These are phyloP conservation scores for Ailuropoda melanoleuca DNA, from an alignment of 2,113 vertebrate species.

Conservation along the genomic window DNA sequence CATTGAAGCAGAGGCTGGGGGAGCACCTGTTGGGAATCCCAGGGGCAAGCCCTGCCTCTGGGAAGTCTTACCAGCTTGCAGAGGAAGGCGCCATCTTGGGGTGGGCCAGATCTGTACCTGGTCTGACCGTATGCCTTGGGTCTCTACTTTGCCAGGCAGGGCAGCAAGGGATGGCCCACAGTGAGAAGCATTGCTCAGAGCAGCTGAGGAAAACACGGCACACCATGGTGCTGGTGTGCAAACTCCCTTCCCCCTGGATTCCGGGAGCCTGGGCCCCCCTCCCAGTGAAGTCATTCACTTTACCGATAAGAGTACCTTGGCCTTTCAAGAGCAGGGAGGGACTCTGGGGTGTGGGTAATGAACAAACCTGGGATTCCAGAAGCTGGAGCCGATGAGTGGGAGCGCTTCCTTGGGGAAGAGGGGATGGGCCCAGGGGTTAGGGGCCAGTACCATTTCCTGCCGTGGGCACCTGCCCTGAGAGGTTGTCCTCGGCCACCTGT, in stretches of 20 bases:
- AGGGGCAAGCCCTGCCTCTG: neutral
- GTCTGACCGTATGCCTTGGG: neutral
- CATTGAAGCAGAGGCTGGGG: neutral
- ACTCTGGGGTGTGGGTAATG: neutral
- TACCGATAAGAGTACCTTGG: neutral
- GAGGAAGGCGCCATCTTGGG: neutral
- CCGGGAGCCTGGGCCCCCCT: neutral
- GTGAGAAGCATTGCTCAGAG: neutral
- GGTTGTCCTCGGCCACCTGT: neutral
- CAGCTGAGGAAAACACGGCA: neutral
- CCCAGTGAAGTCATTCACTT: neutral
- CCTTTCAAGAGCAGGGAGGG: neutral
- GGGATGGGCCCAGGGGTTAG: neutral
- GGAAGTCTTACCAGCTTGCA: neutral
- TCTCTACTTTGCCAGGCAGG: neutral
- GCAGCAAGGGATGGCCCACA: neutral
- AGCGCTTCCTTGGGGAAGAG: neutral
- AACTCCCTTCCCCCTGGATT: neutral
- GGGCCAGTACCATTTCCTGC: neutral
- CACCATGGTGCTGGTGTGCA: rapidly evolving
- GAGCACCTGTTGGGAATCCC: neutral
- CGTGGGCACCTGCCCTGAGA: neutral
- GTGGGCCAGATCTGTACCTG: neutral
- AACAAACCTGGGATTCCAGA: neutral
- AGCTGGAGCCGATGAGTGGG: neutral